These are phyloP conservation scores for Microctenopoma lineatum DNA, from an alignment of 2,797 vertebrate species.

Conservation along the genomic window DNA sequence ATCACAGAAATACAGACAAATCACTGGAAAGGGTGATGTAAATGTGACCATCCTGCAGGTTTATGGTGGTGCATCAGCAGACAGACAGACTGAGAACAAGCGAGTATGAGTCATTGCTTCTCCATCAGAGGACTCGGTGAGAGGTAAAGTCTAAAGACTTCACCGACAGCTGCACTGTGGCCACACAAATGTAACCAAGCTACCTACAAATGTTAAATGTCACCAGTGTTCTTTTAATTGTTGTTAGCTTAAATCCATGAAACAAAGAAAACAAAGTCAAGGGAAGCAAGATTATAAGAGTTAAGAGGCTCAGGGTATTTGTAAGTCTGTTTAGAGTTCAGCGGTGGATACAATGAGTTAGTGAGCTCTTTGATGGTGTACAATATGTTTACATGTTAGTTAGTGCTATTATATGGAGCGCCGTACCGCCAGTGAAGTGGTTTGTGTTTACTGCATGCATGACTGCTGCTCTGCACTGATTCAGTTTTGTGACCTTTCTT, in stretches of 20 bases:
- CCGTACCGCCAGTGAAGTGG: neutral
- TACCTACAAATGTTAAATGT: neutral
- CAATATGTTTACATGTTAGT: neutral
- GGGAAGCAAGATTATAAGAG: conserved; percentile 9
- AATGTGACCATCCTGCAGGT: neutral
- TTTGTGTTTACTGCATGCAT: neutral
- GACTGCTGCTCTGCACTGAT: neutral
- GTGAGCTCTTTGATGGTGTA: neutral
- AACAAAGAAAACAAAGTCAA: conserved; percentile 22
- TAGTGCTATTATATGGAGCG: neutral
- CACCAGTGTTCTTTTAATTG: neutral
- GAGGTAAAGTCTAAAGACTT: conserved; percentile 15
- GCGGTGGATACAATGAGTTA: neutral
- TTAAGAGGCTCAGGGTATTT: conserved; percentile 11
- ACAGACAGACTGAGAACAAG: neutral
- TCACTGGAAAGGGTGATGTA: neutral
- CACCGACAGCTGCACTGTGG: neutral
- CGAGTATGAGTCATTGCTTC: conserved; percentile 19
- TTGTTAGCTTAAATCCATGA: neutral
- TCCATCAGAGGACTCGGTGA: neutral
- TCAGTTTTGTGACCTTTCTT: conserved; percentile 20
- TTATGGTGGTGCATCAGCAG: neutral
- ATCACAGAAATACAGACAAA: neutral
- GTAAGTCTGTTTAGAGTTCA: neutral
- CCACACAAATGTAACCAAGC: no score